These are phyloP conservation scores for Natrix natrix DNA, from an alignment of 2,797 vertebrate genomes.

Conservation along the genomic window DNA sequence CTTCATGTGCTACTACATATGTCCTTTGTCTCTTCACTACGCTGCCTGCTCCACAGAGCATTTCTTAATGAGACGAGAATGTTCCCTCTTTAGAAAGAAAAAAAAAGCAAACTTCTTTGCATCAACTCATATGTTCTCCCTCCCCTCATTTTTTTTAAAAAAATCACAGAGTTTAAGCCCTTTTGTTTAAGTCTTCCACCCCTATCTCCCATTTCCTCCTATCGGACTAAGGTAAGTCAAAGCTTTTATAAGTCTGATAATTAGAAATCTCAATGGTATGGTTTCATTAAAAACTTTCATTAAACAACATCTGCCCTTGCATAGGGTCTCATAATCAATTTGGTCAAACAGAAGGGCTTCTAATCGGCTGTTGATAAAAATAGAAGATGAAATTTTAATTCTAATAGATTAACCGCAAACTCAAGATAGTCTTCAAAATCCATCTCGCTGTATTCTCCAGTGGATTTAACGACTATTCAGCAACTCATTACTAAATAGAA, in stretches of 20 bases:
- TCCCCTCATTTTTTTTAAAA: constrained; percentile 4
- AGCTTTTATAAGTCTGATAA: constrained; percentile 77
- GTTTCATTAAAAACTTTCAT: constrained; percentile 84
- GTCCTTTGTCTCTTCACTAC: background rate
- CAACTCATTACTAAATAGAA: constrained; percentile 93
- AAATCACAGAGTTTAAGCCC: constrained; percentile 68
- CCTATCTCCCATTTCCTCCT: constrained; percentile 44
- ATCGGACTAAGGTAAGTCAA: constrained; percentile 73
- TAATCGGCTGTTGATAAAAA: constrained; percentile 98
- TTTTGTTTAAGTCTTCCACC: constrained; percentile 56
- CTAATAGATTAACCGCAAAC: constrained; percentile 96
- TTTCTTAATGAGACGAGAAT: constrained; percentile 9
- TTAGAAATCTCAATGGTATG: constrained; percentile 77
- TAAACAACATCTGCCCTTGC: constrained; percentile 83
- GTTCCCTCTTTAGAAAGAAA: constrained; percentile 44
- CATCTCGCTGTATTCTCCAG: constrained; percentile 82
- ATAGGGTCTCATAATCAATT: constrained; percentile 83
- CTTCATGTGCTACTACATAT: background rate
- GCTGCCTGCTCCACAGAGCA: background rate
- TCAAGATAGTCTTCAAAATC: constrained; percentile 83
- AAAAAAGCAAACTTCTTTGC: constrained; percentile 59
- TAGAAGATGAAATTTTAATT: constrained; percentile 96
- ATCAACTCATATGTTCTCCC: constrained; percentile 59
- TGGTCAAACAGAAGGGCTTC: constrained; percentile 87
- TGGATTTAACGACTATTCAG: constrained; percentile 92